Conservation (phyloP, 2,888 invertebrate species). For the Yponomeuta malinellus region DNA sequence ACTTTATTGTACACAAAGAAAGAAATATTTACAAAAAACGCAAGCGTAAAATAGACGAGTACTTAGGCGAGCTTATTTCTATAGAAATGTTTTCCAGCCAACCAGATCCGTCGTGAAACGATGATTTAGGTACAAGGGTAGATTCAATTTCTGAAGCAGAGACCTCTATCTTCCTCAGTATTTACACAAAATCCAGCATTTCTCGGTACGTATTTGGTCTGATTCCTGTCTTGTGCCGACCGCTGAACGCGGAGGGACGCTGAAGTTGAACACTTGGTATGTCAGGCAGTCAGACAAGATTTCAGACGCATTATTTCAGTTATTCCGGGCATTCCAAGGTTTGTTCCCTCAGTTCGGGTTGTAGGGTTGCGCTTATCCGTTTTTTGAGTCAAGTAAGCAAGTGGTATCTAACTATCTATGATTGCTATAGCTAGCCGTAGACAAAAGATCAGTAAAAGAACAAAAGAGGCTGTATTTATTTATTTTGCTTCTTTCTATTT, state of each 20-base stretch:
- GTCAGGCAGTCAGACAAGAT: conserved; percentile 68
- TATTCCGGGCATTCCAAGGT: conserved; percentile 53
- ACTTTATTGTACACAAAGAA: too few species aligned
- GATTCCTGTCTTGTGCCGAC: conserved; percentile 3
- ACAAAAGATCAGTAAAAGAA: background rate
- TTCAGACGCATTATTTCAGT: conserved; percentile 69
- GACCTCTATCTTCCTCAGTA: too few species aligned
- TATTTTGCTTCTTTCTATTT: too few species aligned
- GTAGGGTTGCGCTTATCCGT: background rate
- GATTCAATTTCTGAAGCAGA: too few species aligned
- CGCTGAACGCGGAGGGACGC: conserved; percentile 28
- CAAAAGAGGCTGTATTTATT: background rate
- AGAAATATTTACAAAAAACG: too few species aligned
- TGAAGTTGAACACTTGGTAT: conserved; percentile 59
- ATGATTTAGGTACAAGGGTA: too few species aligned
- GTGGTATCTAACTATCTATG: background rate
- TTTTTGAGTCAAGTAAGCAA: background rate
- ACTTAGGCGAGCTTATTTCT: too few species aligned
- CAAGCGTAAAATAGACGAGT: too few species aligned
- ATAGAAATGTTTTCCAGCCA: too few species aligned
- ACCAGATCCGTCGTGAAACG: too few species aligned
- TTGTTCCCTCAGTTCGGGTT: conserved; percentile 26
- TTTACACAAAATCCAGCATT: background rate
- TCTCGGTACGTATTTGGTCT: background rate
- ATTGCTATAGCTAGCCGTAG: background rate